Evolutionary conservation across 2,797 vertebrate species (phyloP).

Genomic region (Periparus ater): DNA sequence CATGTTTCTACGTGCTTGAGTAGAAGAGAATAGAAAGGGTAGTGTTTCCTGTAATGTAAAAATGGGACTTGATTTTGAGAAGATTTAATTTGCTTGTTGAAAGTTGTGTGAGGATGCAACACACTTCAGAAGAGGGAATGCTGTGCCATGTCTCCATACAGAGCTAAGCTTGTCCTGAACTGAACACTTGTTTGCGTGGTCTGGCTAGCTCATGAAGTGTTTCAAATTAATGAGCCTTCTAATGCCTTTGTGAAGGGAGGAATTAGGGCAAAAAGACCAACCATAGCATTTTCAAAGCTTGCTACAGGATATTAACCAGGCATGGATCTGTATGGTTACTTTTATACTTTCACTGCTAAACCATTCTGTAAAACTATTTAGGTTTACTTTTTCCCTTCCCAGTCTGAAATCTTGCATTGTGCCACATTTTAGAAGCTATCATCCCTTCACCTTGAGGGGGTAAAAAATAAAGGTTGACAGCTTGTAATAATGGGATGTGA

Average conservation of each 20-base stretch:
- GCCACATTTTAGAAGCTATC: not conserved
- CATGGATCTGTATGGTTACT: not conserved
- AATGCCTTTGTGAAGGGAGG: not conserved
- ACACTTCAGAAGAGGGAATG: not conserved
- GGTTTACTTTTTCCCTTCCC: not conserved
- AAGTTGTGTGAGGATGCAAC: not conserved
- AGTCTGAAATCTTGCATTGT: not conserved
- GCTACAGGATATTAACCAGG: not conserved
- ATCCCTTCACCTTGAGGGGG: not conserved
- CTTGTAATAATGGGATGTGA: not conserved
- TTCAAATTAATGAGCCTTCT: not conserved
- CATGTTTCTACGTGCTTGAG: not conserved
- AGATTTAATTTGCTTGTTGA: not conserved
- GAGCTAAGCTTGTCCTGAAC: not conserved
- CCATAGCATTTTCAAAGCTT: not conserved
- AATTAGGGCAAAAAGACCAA: not conserved
- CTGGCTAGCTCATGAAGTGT: not conserved
- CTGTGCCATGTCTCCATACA: not conserved
- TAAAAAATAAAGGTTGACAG: not conserved
- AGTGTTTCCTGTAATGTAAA: not conserved
- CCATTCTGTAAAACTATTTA: not conserved
- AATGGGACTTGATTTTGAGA: not conserved
- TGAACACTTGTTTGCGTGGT: rapidly evolving
- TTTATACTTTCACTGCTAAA: not conserved
- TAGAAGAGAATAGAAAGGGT: not conserved